phyloP scores from a whole-genome alignment of 1,140 invertebrate species.

The Zaprionus taronus region DNA sequence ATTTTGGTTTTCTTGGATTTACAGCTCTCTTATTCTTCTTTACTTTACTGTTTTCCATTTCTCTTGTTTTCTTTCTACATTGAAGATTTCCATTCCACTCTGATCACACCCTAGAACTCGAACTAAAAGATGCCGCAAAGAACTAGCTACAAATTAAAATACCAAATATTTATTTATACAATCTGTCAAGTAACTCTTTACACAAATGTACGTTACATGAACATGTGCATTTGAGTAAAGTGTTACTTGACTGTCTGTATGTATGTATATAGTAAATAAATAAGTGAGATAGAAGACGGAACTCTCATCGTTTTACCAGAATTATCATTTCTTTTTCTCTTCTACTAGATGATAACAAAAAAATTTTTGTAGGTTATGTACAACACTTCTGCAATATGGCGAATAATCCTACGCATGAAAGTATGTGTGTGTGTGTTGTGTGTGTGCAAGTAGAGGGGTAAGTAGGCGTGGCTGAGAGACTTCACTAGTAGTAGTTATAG shows the following conservation, averaged over 20 bases:
- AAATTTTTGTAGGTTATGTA: slow-evolving; percentile 67
- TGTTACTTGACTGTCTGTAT: too few relatives aligned
- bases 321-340: slow-evolving; percentile 5
- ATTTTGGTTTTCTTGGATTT: slow-evolving; percentile 15
- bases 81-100: slow-evolving; percentile 16
- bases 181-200: background rate
- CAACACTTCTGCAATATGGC: slow-evolving; percentile 61
- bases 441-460: slow-evolving; percentile 5
- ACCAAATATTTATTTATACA: slow-evolving; percentile 16
- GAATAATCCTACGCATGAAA: slow-evolving; percentile 31
- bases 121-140: slow-evolving; percentile 33
- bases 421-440: slow-evolving; percentile 8
- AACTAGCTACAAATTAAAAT: slow-evolving; percentile 47
- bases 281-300: slow-evolving; percentile 49
- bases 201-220: too few relatives aligned
- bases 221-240: too few relatives aligned
- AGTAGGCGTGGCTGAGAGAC: slow-evolving; percentile 29
- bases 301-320: slow-evolving; percentile 18
- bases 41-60: slow-evolving; percentile 8
- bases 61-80: slow-evolving; percentile 20
- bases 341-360: slow-evolving; percentile 29
- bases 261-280: slow-evolving; percentile 38
- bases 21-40: background rate
- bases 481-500: slow-evolving; percentile 22
- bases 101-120: slow-evolving; percentile 39